Evolutionary conservation across 2,113 vertebrate genomes (phyloP), one percentile per base, ranked within the genome.

Genomic region (Silurus glanis): DNA sequence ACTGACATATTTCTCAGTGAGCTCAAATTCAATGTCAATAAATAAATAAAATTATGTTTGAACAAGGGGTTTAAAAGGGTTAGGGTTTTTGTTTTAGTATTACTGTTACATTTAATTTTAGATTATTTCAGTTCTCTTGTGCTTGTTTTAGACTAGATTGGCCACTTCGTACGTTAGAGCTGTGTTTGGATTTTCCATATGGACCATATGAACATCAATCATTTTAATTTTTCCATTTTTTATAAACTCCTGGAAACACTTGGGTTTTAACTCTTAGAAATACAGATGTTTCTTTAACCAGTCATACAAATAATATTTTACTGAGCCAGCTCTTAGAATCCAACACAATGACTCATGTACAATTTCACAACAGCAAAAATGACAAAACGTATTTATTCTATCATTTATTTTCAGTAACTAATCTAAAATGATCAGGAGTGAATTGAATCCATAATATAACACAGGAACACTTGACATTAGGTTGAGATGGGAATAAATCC

Each of bases 381-480:
- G 5, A 59, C 17, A 59, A 61, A 6, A 2, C 21, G 7, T 12
- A 45, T 71, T 37, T 1, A 69, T 14, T 16, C 0, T 0, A 37
- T 16, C 28, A 23, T 74, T 49, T 8, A 21, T 3, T 51, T 76
- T 51, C 47, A 75, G 49, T 23, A 76, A 53, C 9, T n/a, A 37
- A 25, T 58, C 25, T 19, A 19, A 58, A 4, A 58, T 37, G 25
- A 8, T 10, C 16, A 79, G 76, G 76, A 79, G 17, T 37, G 16
- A 53, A 59, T 19, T 56, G 76, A 79, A 58, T 58, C 55, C 6
- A 5, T 14, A 59, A 16, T 4, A 25, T 79, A 79, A 17, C 76
- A 53, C 53, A 78, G 53, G n/a, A 79, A 79, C 51, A 79, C 25
- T 79, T 79, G 76, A 55, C 76, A 79, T 37, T n/a, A 79, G 8